These are phyloP conservation scores for Marcusenius ussheri DNA, from an alignment of 2,113 vertebrate species.

Conservation along the genomic window DNA sequence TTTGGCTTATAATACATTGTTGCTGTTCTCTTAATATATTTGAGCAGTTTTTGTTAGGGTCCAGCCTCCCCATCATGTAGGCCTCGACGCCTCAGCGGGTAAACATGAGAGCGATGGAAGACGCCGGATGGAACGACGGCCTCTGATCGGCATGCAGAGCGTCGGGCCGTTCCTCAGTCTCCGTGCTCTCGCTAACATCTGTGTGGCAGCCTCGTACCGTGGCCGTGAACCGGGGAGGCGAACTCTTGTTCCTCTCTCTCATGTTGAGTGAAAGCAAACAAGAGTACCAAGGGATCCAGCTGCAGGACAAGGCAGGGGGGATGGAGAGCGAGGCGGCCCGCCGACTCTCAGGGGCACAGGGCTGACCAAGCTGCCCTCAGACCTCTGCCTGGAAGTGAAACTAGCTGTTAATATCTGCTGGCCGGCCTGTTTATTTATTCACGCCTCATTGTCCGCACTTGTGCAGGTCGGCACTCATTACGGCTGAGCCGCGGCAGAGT, in stretches of 20 bases:
- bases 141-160: neutral
- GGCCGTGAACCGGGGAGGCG: conserved; percentile 29
- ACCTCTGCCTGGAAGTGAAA: conserved; percentile 22
- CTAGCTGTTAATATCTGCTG: conserved; percentile 28
- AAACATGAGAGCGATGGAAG: neutral
- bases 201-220: conserved; percentile 30
- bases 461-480: conserved; percentile 26
- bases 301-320: neutral
- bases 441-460: conserved; percentile 23
- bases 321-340: neutral
- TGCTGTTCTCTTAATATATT: conserved; percentile 18
- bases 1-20: neutral
- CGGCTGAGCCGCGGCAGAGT: neutral
- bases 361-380: conserved; percentile 11
- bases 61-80: neutral
- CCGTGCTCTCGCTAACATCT: conserved; percentile 35
- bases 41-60: conserved; percentile 1
- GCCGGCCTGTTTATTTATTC: conserved; percentile 34
- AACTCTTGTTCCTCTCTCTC: conserved; percentile 33
- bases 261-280: conserved; percentile 26
- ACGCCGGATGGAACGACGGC: neutral
- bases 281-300: neutral
- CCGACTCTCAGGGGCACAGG: neutral
- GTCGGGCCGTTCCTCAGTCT: conserved; percentile 24
- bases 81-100: neutral